Evolutionary conservation across 2,113 vertebrate species (phyloP).

Genomic region (Oncorhynchus mykiss): DNA sequence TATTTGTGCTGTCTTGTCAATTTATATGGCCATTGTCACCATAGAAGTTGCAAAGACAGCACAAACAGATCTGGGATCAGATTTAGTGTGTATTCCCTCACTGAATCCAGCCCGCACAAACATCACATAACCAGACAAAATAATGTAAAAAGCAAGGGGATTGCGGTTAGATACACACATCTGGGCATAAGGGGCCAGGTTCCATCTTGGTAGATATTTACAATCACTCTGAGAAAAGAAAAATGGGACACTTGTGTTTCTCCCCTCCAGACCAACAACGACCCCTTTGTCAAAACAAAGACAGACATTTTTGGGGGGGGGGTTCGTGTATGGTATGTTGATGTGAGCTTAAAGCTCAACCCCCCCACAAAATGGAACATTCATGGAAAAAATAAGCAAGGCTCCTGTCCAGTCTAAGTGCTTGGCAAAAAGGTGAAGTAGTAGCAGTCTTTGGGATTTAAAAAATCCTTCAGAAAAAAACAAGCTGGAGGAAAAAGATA

Average conservation of each 20-base stretch:
- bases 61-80: conserved; percentile 4
- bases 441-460: conserved; percentile 77
- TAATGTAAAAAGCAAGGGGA: conserved; percentile 61
- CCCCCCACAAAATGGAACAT: conserved; percentile 57
- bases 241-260: conserved; percentile 42
- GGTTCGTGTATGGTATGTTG: conserved; percentile 69
- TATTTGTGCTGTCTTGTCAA: too few species aligned
- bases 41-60: too few species aligned
- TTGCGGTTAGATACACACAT: conserved; percentile 70
- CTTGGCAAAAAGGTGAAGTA: conserved; percentile 75
- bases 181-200: conserved; percentile 30
- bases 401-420: conserved; percentile 77
- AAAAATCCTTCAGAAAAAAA: conserved; percentile 73
- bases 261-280: conserved; percentile 45
- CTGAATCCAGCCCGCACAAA: conserved; percentile 66
- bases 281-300: conserved; percentile 50
- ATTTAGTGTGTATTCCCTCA: conserved; percentile 75
- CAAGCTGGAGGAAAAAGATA: conserved; percentile 62
- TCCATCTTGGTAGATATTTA: conserved; percentile 78
- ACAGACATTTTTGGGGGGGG: conserved; percentile 68
- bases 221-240: conserved; percentile 82
- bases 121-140: conserved; percentile 60
- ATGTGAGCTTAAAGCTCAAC: conserved; percentile 66
- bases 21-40: too few species aligned
- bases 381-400: conserved; percentile 55